Evolutionary conservation across 30 jellyfish, hydroid and myxozoan genomes (phyloP).

Genomic region (Cassiopea xamachana): DNA sequence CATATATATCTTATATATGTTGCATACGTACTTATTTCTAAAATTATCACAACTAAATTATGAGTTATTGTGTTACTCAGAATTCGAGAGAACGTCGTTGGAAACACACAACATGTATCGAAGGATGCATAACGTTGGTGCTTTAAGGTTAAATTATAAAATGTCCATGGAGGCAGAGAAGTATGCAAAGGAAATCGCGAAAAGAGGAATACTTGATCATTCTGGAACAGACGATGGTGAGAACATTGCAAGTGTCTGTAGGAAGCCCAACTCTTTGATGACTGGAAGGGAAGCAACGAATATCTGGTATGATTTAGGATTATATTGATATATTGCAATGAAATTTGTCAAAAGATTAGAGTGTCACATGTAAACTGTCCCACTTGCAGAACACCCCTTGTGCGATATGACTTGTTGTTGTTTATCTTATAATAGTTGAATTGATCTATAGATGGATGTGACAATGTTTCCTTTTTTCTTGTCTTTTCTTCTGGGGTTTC

Average conservation of each 20-base stretch:
- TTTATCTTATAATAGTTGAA: no score
- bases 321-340: no score
- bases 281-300: constrained; percentile 93
- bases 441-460: no score
- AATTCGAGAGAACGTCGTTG: constrained; percentile 74
- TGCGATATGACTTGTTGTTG: no score
- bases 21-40: no score
- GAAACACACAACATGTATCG: constrained; percentile 91
- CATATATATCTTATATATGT: no score
- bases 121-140: constrained; percentile 72
- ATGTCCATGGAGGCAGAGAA: constrained; percentile 92
- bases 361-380: no score
- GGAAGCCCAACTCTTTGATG: constrained; percentile 75
- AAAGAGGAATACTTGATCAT: constrained; percentile 85
- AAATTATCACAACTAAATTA: no score
- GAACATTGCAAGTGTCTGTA: constrained; percentile 95
- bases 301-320: constrained; percentile 69
- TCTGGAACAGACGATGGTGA: constrained; percentile 97
- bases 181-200: constrained; percentile 91
- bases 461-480: no score
- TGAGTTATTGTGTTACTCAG: constrained; percentile 6
- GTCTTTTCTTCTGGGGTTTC: no score
- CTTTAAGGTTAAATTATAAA: constrained; percentile 68
- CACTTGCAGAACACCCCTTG: no score
- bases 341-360: no score